A percentile compares a stretch with the other conserved stretches of the same genome.
These are phyloP conservation scores for Sus cebifrons DNA, from an alignment of 2,797 vertebrate genomes.

Conservation along the genomic window DNA sequence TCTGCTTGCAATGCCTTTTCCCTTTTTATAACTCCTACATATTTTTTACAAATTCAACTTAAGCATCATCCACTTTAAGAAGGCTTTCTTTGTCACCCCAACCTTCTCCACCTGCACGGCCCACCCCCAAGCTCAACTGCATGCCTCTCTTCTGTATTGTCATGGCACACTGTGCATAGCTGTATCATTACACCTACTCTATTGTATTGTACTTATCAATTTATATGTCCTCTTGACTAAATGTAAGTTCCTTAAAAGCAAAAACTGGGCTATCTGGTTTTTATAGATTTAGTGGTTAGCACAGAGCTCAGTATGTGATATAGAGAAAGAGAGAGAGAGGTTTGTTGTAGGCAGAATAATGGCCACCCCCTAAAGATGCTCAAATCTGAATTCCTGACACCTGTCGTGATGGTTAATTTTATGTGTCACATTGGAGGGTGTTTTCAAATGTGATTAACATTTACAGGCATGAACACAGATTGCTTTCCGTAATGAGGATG, in stretches of 20 bases:
- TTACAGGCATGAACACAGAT: constrained; percentile 25
- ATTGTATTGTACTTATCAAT: neutral
- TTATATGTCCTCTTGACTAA: constrained; percentile 29
- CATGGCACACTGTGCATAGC: neutral
- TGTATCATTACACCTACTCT: constrained; percentile 56
- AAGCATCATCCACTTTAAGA: constrained; percentile 19
- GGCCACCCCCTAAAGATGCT: neutral
- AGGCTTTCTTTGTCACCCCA: constrained; percentile 26
- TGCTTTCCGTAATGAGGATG: neutral
- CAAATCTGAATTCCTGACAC: neutral
- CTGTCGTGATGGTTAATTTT: constrained; percentile 16
- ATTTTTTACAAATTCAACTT: constrained; percentile 43
- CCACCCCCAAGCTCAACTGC: neutral
- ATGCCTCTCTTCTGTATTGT: constrained; percentile 13
- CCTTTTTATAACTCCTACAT: constrained; percentile 61
- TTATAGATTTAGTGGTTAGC: neutral
- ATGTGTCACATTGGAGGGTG: neutral
- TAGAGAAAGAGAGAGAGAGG: neutral
- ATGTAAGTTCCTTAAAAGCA: constrained; percentile 15
- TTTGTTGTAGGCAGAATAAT: neutral
- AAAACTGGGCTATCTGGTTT: constrained; percentile 25
- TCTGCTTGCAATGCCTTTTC: constrained; percentile 15
- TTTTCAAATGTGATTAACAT: neutral
- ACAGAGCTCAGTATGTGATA: neutral
- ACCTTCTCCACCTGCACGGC: constrained; percentile 39